Evolutionary conservation across 2,888 invertebrate species (phyloP).

Genomic region (Anarsia innoxiella): DNA sequence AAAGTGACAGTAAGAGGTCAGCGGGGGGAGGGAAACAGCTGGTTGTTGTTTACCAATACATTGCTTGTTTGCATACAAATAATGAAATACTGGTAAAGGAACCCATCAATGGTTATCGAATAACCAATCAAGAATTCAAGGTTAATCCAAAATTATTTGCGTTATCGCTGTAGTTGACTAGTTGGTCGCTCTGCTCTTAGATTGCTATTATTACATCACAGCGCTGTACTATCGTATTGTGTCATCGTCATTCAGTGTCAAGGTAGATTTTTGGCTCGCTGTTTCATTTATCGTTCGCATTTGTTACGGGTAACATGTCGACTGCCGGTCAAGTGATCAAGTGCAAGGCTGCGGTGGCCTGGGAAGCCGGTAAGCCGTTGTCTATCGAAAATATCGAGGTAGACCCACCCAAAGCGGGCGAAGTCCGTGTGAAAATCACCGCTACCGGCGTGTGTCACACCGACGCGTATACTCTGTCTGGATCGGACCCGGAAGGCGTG

Average conservation of each 20-base stretch:
- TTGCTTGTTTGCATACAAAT: not conserved
- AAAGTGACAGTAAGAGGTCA: too few species aligned
- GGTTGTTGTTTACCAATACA: constrained; percentile 2
- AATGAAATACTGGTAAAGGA: not conserved
- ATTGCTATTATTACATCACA: constrained; percentile 12
- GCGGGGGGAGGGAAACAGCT: too few species aligned
- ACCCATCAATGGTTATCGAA: constrained; percentile 1
- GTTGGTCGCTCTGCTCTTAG: too few species aligned
- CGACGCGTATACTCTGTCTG: constrained; percentile 91
- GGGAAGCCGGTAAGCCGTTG: constrained; percentile 93
- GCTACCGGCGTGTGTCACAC: constrained; percentile 94
- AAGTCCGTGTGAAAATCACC: constrained; percentile 88
- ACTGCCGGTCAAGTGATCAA: constrained; percentile 82
- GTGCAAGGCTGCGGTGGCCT: constrained; percentile 97
- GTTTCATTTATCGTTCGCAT: constrained; percentile 31
- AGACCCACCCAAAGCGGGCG: constrained; percentile 93
- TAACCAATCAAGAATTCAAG: constrained; percentile 1
- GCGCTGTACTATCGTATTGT: constrained; percentile 1
- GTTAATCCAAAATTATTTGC: constrained; percentile 4
- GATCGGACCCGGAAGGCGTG: constrained; percentile 91
- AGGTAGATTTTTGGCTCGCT: constrained; percentile 8
- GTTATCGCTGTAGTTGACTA: too few species aligned
- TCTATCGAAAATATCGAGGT: constrained; percentile 95
- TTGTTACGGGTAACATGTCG: constrained; percentile 35
- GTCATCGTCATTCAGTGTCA: constrained; percentile 12